Conservation (phyloP, 2,888 invertebrate species). For the Chelonus formosanus region DNA sequence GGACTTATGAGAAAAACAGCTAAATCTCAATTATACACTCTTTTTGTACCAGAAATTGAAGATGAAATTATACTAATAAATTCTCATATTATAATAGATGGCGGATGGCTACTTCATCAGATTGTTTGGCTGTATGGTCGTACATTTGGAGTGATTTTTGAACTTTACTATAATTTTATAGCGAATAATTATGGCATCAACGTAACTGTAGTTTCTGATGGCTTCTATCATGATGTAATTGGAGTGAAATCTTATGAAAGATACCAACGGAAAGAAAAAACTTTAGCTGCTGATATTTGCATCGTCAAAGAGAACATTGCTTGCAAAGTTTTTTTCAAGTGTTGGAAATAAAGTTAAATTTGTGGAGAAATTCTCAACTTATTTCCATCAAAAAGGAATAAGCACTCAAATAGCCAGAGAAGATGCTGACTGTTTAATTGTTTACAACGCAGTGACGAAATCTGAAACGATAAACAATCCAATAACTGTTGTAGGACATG, state of each 20-base stretch:
- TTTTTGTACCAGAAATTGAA: too few species aligned
- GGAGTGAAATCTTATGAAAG: constrained; percentile 39
- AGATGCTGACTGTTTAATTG: too few species aligned
- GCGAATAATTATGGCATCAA: constrained; percentile 13
- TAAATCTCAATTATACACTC: neutral
- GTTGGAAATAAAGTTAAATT: too few species aligned
- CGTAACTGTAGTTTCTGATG: constrained; percentile 32
- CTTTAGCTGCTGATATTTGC: constrained; percentile 4
- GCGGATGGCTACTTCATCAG: constrained; percentile 36
- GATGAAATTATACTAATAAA: too few species aligned
- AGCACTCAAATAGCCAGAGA: too few species aligned
- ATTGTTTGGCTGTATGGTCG: constrained; percentile 35
- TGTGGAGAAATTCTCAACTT: too few species aligned
- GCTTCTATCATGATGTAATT: constrained; percentile 31
- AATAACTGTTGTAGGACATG: too few species aligned
- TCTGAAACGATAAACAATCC: too few species aligned
- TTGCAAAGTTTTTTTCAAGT: too few species aligned
- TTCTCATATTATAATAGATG: constrained; percentile 32
- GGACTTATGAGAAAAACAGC: constrained; percentile 38
- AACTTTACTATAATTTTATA: constrained; percentile 21
- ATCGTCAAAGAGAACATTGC: neutral
- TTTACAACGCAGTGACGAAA: too few species aligned
- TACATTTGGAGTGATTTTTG: constrained; percentile 25
- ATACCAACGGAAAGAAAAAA: constrained; percentile 29
- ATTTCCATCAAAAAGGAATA: too few species aligned